Conservation (phyloP, 2,888 invertebrate species). For the Dynastes maya region DNA sequence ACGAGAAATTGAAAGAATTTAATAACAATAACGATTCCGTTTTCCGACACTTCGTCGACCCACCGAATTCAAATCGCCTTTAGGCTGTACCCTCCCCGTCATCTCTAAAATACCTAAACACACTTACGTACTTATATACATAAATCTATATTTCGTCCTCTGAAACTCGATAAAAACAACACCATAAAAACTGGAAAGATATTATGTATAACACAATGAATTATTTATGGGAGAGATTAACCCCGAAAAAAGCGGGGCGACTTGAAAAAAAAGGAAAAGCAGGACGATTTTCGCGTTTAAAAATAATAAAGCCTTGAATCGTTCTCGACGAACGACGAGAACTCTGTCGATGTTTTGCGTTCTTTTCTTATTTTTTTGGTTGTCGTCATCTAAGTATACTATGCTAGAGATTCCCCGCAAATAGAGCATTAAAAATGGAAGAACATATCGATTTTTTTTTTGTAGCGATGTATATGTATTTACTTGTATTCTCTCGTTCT, state of each 20-base stretch:
- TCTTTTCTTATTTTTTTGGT: constrained; percentile 13
- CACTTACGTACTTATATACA: constrained; percentile 1
- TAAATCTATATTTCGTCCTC: constrained; percentile 12
- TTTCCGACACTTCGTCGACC: background rate
- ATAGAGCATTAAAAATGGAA: constrained; percentile 37
- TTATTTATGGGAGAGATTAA: background rate
- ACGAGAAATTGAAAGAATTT: background rate
- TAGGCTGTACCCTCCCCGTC: background rate
- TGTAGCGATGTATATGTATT: background rate
- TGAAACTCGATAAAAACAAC: background rate
- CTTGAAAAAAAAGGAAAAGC: background rate
- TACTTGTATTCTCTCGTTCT: background rate
- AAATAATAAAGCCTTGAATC: constrained; percentile 30
- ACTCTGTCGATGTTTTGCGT: background rate
- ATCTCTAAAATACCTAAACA: background rate
- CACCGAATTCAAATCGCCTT: background rate
- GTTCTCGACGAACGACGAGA: background rate
- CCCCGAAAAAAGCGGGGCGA: background rate
- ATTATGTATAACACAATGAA: constrained; percentile 21
- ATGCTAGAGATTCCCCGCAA: constrained; percentile 19
- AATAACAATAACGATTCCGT: constrained; percentile 16
- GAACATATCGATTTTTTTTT: constrained; percentile 21
- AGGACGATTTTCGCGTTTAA: constrained; percentile 27
- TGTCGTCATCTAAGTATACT: constrained; percentile 15
- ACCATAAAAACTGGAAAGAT: constrained; percentile 1